Evolutionary conservation across 2,113 vertebrate genomes (phyloP).

Genomic region (Trematocara variabile): DNA sequence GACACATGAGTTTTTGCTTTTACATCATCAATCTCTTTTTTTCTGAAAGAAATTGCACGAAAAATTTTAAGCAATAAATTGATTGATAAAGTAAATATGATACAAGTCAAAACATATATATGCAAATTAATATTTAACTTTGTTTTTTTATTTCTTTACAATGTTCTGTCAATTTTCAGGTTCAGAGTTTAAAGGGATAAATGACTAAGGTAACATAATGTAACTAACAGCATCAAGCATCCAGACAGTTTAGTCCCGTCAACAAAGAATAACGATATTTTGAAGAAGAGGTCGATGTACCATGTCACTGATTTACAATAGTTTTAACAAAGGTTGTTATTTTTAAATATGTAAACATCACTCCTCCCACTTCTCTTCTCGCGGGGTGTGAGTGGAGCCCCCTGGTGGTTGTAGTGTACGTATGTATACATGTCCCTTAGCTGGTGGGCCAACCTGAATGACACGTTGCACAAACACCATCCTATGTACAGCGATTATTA

Average conservation of each 20-base stretch:
- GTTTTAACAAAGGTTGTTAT: neutral
- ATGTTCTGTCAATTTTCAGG: neutral
- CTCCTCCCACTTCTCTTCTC: neutral
- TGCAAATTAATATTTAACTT: neutral
- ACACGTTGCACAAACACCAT: neutral
- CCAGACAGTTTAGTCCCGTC: neutral
- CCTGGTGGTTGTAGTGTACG: neutral
- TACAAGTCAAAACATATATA: neutral
- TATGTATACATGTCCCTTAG: neutral
- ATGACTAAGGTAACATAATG: neutral
- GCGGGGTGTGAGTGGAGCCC: neutral
- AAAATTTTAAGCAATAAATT: neutral
- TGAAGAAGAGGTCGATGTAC: neutral
- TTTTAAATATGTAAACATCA: neutral
- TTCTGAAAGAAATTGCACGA: neutral
- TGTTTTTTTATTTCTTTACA: neutral
- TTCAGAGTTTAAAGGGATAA: neutral
- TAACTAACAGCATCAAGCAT: neutral
- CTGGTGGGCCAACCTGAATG: neutral
- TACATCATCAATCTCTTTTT: neutral
- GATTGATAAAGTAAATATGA: neutral
- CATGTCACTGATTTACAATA: neutral
- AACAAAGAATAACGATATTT: neutral
- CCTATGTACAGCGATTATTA: neutral
- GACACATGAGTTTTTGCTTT: neutral